A percentile compares a stretch with the other conserved stretches of the same genome.
Conservation (phyloP, 2,888 invertebrate species). For the Azorinus chamasolen region DNA sequence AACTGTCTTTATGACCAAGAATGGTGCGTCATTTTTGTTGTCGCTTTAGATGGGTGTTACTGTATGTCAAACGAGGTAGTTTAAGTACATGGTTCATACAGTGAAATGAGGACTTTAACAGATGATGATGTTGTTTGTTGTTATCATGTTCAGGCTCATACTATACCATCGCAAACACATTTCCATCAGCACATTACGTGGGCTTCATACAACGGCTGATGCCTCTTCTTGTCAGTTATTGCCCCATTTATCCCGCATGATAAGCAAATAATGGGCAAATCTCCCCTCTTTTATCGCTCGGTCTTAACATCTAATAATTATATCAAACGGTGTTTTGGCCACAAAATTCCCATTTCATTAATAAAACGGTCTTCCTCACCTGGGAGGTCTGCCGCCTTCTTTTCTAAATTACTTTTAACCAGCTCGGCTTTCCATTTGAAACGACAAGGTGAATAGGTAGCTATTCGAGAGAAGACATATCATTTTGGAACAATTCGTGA, state of each 20-base stretch:
- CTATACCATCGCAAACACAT: no score
- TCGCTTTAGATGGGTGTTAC: no score
- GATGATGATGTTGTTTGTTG: no score
- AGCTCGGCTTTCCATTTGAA: slow-evolving; percentile 40
- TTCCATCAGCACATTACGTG: no score
- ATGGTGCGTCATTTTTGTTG: no score
- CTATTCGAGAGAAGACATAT: slow-evolving; percentile 25
- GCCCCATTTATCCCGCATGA: slow-evolving; percentile 6
- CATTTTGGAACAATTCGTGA: slow-evolving; percentile 10
- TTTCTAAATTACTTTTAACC: slow-evolving; percentile 49
- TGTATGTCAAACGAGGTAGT: no score
- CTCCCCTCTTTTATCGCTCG: slow-evolving; percentile 54
- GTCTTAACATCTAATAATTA: slow-evolving; percentile 61
- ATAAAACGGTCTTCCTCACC: slow-evolving; percentile 57
- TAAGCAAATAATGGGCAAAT: slow-evolving; percentile 55
- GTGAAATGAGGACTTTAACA: no score
- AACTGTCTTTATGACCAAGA: no score
- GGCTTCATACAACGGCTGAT: no score
- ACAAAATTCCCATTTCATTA: slow-evolving; percentile 59
- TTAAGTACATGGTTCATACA: no score
- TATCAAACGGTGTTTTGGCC: slow-evolving; percentile 55
- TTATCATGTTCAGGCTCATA: no score
- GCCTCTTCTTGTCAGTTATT: no score
- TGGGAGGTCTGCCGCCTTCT: slow-evolving; percentile 50
- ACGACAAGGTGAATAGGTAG: not conserved